Evolutionary conservation across 2,888 invertebrate genomes (phyloP).

Genomic region (Scotopteryx bipunctaria): DNA sequence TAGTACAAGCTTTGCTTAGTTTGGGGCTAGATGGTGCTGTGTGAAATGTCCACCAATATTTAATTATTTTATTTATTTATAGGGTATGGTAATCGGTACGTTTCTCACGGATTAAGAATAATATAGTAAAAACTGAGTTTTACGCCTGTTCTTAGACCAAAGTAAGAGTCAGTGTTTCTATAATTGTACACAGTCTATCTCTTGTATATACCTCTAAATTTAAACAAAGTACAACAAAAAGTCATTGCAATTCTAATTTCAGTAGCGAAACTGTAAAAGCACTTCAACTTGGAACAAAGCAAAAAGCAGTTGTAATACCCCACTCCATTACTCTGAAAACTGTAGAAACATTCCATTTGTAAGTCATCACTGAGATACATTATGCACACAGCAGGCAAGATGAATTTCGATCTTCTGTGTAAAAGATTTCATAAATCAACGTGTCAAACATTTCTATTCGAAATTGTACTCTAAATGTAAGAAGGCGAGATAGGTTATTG

Average conservation of each 20-base stretch:
- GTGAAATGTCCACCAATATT: too few relatives aligned
- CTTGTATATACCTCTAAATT: too few relatives aligned
- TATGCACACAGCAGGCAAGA: slow-evolving; percentile 28
- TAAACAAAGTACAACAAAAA: neutral
- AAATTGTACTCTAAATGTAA: slow-evolving; percentile 7
- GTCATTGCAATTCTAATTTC: slow-evolving; percentile 20
- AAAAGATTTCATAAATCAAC: slow-evolving; percentile 19
- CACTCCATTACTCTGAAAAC: slow-evolving; percentile 16
- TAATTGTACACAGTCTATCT: too few relatives aligned
- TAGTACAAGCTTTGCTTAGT: too few relatives aligned
- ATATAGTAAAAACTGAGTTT: too few relatives aligned
- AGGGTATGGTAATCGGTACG: too few relatives aligned
- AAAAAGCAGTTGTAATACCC: slow-evolving; percentile 15
- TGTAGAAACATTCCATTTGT: slow-evolving; percentile 15
- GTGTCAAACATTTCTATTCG: neutral
- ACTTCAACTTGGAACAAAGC: slow-evolving; percentile 16
- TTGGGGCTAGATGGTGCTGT: too few relatives aligned
- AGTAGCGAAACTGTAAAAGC: slow-evolving; percentile 16
- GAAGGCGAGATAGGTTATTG: slow-evolving; percentile 1
- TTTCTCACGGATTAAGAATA: too few relatives aligned
- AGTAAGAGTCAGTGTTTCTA: too few relatives aligned
- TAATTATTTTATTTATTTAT: too few relatives aligned
- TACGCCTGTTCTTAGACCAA: too few relatives aligned
- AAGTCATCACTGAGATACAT: slow-evolving; percentile 26
- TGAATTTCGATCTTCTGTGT: slow-evolving; percentile 14